These are phyloP conservation scores for Temnothorax nylanderi DNA, from an alignment of 1,140 invertebrate genomes.

Conservation along the genomic window DNA sequence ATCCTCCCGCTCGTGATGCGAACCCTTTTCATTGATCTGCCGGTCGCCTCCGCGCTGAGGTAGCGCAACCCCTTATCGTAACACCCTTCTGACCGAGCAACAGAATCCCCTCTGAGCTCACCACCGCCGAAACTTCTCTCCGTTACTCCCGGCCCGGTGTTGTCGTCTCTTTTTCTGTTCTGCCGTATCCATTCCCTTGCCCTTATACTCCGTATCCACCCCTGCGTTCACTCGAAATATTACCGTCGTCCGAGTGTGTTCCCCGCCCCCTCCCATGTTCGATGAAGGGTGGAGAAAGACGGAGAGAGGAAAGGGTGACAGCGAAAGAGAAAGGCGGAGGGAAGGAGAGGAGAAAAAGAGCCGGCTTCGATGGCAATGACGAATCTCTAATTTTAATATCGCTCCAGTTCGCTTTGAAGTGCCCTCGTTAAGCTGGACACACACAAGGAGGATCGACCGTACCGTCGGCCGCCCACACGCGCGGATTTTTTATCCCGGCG, in stretches of 20 bases:
- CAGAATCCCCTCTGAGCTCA: conserved; percentile 69
- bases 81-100: conserved; percentile 79
- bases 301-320: conserved; percentile 1
- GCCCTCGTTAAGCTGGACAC: conserved; percentile 74
- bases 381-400: conserved; percentile 82
- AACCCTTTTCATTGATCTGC: conserved; percentile 83
- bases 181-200: conserved; percentile 13
- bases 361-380: conserved; percentile 68
- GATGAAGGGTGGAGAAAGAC: conserved; percentile 58
- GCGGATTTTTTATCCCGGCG: conserved; percentile 67
- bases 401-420: conserved; percentile 80
- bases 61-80: conserved; percentile 81
- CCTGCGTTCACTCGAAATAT: conserved; percentile 75
- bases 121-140: conserved; percentile 50
- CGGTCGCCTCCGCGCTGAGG: conserved; percentile 76
- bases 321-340: conserved; percentile 30
- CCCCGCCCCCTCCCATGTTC: conserved; percentile 29
- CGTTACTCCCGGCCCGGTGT: conserved; percentile 42
- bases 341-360: conserved; percentile 37
- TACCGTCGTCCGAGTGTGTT: conserved; percentile 71
- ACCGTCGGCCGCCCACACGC: conserved; percentile 52
- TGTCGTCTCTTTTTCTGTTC: conserved; percentile 57
- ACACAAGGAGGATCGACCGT: conserved; percentile 67
- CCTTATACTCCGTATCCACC: conserved; percentile 11
- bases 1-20: conserved; percentile 73